These are phyloP conservation scores for Nycticorax nycticorax DNA, from an alignment of 2,113 vertebrate genomes.

Conservation along the genomic window DNA sequence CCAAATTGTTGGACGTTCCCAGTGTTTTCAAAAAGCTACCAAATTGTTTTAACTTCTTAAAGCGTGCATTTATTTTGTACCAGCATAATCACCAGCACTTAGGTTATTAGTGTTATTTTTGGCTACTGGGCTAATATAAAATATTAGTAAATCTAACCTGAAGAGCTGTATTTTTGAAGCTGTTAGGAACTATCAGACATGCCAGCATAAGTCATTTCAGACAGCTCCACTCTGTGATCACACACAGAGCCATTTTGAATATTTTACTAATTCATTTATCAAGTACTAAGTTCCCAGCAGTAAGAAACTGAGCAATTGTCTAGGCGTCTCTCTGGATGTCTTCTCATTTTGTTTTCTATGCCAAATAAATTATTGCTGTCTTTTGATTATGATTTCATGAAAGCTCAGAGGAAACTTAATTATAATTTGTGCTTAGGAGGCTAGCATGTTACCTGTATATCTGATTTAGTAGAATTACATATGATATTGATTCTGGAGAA, in stretches of 20 bases:
- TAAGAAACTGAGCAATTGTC: background rate
- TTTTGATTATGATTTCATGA: constrained; percentile 23
- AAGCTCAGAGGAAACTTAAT: constrained; percentile 16
- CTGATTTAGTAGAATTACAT: background rate
- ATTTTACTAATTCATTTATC: constrained; percentile 17
- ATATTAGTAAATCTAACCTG: background rate
- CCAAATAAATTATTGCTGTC: background rate
- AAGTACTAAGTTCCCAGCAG: background rate
- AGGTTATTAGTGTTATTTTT: constrained; percentile 11
- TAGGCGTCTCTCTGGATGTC: background rate
- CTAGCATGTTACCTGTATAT: background rate
- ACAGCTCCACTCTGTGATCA: background rate
- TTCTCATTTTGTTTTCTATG: background rate
- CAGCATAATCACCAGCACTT: constrained; percentile 27
- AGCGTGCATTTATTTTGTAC: background rate
- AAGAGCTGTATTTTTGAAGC: background rate
- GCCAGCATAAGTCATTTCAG: background rate
- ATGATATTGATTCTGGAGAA: background rate
- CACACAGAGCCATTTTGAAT: background rate
- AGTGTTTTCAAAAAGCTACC: background rate
- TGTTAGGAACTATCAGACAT: background rate
- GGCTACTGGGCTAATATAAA: background rate
- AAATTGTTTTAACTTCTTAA: constrained; percentile 19
- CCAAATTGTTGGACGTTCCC: background rate
- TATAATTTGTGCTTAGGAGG: background rate